Conservation (phyloP, 2,888 invertebrate species). For the Cacoxenus indagator region DNA sequence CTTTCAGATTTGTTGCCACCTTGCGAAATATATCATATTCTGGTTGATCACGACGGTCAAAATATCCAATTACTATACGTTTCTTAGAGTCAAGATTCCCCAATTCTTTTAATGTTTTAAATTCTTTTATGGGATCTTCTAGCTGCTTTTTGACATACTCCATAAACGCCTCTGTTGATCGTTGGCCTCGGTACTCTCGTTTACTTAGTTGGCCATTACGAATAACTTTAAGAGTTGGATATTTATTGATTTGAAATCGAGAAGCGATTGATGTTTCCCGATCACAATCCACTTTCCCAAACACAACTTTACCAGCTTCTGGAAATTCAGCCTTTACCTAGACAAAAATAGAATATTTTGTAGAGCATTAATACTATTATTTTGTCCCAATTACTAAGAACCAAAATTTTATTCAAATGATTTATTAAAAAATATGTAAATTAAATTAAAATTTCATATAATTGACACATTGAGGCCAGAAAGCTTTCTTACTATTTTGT, state of each 20-base stretch:
- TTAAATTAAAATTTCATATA: background rate
- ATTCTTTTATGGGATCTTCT: slow-evolving; percentile 87
- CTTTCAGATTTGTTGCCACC: slow-evolving; percentile 89
- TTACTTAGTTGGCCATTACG: slow-evolving; percentile 92
- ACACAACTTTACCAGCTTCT: slow-evolving; percentile 86
- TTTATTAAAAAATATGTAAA: slow-evolving; percentile 1
- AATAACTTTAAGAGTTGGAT: slow-evolving; percentile 96
- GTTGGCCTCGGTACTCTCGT: slow-evolving; percentile 89
- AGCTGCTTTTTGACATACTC: slow-evolving; percentile 91
- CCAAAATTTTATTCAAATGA: background rate
- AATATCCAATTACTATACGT: slow-evolving; percentile 91
- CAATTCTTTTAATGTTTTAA: slow-evolving; percentile 80
- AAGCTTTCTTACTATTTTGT: no score
- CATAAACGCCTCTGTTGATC: slow-evolving; percentile 91
- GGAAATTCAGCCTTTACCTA: slow-evolving; percentile 79
- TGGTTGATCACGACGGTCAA: slow-evolving; percentile 82
- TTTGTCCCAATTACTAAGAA: no score
- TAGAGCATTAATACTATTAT: background rate
- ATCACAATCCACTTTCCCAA: slow-evolving; percentile 98
- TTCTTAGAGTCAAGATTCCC: slow-evolving; percentile 83
- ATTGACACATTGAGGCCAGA: no score
- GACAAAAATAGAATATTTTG: background rate
- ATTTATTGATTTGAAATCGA: slow-evolving; percentile 96
- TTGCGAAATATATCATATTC: slow-evolving; percentile 85
- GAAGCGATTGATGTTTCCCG: slow-evolving; percentile 87